Conservation (phyloP, 2,113 vertebrate species). For the Datnioides undecimradiatus region DNA sequence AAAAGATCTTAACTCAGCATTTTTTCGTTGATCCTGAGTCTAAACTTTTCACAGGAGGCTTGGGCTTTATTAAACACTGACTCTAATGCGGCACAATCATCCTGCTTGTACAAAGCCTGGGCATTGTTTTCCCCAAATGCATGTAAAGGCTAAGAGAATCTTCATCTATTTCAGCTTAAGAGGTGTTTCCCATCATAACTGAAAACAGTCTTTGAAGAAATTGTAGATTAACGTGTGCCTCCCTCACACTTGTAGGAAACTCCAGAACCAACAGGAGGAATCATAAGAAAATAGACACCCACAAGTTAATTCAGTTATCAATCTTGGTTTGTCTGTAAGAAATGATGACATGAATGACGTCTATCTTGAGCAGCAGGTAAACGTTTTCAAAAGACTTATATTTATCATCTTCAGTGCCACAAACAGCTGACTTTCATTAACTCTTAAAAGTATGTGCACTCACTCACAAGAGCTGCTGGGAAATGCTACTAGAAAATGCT, state of each 20-base stretch:
- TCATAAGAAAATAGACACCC: neutral
- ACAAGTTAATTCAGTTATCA: neutral
- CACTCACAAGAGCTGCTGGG: neutral
- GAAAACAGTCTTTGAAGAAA: neutral
- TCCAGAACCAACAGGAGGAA: neutral
- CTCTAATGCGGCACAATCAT: neutral
- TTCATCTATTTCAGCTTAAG: too few relatives aligned
- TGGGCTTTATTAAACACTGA: neutral
- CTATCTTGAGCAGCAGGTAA: neutral
- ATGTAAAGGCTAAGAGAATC: neutral
- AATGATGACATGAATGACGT: neutral
- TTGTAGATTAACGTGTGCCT: neutral
- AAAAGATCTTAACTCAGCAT: neutral
- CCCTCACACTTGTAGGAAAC: neutral
- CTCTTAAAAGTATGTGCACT: neutral
- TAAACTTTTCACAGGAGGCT: neutral
- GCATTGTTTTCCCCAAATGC: neutral
- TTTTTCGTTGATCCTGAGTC: neutral
- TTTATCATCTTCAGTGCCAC: conserved; percentile 5
- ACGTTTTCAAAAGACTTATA: too few relatives aligned
- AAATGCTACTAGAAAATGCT: too few relatives aligned
- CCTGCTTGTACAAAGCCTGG: neutral
- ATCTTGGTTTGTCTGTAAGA: neutral
- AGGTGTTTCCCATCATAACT: neutral
- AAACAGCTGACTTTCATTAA: neutral